Percentiles rank a stretch among this genome's conserved stretches.
Evolutionary conservation across 2,888 invertebrate species (phyloP).

Genomic region (Drosophila nigricruria): DNA sequence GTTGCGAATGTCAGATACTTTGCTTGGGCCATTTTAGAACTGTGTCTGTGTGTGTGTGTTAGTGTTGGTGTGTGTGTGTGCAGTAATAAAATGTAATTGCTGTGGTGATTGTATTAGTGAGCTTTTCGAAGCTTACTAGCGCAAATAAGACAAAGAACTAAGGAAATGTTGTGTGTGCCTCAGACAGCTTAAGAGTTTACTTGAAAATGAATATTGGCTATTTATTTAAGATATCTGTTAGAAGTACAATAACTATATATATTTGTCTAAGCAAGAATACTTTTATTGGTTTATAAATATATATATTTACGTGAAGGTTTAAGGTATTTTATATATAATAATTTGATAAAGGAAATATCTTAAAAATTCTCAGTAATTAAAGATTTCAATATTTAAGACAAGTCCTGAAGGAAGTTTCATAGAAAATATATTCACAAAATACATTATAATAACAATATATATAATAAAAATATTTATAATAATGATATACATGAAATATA

Average conservation of each 20-base stretch:
- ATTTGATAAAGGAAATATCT: no score
- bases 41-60: constrained; percentile 14
- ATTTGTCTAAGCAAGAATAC: background rate
- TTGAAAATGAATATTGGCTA: background rate
- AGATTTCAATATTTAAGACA: no score
- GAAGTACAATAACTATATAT: background rate
- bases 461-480: background rate
- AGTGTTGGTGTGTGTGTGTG: constrained; percentile 14
- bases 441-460: background rate
- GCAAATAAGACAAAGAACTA: constrained; percentile 8
- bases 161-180: background rate
- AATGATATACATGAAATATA: background rate
- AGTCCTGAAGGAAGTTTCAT: no score
- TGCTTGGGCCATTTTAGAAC: constrained; percentile 51
- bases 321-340: no score
- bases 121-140: constrained; percentile 26
- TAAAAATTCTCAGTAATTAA: no score
- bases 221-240: background rate
- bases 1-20: constrained; percentile 63
- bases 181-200: background rate
- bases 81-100: constrained; percentile 52
- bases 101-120: constrained; percentile 33
- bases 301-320: no score
- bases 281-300: background rate
- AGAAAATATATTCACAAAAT: no score